phyloP scores from a whole-genome alignment of 2,888 invertebrate species.

The Polyommatus icarus region DNA sequence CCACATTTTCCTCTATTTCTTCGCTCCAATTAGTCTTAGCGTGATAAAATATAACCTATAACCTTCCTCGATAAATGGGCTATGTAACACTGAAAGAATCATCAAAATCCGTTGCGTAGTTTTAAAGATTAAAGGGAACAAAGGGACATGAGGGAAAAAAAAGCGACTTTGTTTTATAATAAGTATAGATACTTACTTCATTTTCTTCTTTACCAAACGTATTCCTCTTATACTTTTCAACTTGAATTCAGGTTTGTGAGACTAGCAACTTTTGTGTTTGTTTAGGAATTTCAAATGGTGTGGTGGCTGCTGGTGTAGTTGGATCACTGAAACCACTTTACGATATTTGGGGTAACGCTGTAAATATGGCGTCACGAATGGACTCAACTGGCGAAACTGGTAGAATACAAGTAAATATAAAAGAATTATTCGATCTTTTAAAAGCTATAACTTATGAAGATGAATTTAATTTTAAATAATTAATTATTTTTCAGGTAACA shows the following conservation, averaged over 20 bases:
- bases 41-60: too few species aligned
- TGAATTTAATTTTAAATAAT: slow-evolving; percentile 12
- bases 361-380: slow-evolving; percentile 98
- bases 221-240: background rate
- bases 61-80: too few species aligned
- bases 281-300: slow-evolving; percentile 92
- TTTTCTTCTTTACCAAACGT: background rate
- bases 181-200: too few species aligned
- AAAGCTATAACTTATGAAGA: background rate
- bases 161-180: too few species aligned
- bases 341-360: slow-evolving; percentile 98
- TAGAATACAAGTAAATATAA: slow-evolving; percentile 83
- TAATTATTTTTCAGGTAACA: slow-evolving; percentile 77
- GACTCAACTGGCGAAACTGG: slow-evolving; percentile 93
- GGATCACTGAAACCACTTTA: slow-evolving; percentile 96
- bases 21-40: too few species aligned
- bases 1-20: too few species aligned
- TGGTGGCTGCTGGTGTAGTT: slow-evolving; percentile 96
- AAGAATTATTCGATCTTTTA: background rate
- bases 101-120: too few species aligned
- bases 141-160: too few species aligned
- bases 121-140: too few species aligned
- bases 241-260: background rate
- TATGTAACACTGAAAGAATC: too few species aligned
- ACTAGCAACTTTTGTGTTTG: background rate